Base-by-base conservation (phyloP, 2,888 invertebrate species). In the Junonia oenone region DNA sequence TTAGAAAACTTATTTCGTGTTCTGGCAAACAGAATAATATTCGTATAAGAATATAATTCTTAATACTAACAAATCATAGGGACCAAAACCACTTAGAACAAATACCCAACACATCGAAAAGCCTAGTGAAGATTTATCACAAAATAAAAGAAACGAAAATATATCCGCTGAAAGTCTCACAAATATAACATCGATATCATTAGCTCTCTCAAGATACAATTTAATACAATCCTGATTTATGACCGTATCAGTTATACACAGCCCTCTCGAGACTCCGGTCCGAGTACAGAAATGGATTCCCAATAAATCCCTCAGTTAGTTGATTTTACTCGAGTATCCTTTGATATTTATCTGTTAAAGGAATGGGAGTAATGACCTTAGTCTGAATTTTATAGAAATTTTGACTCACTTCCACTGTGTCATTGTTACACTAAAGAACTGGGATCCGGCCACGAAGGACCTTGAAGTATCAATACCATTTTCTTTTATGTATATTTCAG, bases 271-370 rank as follows among this genome's bases (percentile, higher is more conserved):
- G 54, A 54, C 31, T 13, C 31, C 43, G 29, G 26, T 22, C 22
- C 48, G 6, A 15, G 38, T 43, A 40, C 48, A 48, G 48, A 54
- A 43, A 54, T 54, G 31, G 43, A 48, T 35, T 54, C 48, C 43
- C 43, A 40, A 54, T 54, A 54, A 54, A 54, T 54, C 48, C 43
- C 47, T 54, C 40, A 54, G 26, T 46, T 52, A 52, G 26, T 52
- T 52, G 35, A 52, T 29, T 52, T 46, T 27, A 38, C 13, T 43
- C 43, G 19, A 43, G 43, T 13, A 43, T 22, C 26, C 45, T 46
- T 26, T 37, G 27, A 52, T 52, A 27, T 43, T 43, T 43, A 43
- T 43, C 43, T 13, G 13, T 6, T 26, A 43, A 4, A 38, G 22
- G 26, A 43, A 6, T 19, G 19, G 15, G 13, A 13, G 6, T 2